A percentile compares a stretch with the other conserved stretches of the same genome.
These are phyloP conservation scores for Stenchaetothrips biformis DNA, from an alignment of 2,888 invertebrate genomes.

Conservation along the genomic window DNA sequence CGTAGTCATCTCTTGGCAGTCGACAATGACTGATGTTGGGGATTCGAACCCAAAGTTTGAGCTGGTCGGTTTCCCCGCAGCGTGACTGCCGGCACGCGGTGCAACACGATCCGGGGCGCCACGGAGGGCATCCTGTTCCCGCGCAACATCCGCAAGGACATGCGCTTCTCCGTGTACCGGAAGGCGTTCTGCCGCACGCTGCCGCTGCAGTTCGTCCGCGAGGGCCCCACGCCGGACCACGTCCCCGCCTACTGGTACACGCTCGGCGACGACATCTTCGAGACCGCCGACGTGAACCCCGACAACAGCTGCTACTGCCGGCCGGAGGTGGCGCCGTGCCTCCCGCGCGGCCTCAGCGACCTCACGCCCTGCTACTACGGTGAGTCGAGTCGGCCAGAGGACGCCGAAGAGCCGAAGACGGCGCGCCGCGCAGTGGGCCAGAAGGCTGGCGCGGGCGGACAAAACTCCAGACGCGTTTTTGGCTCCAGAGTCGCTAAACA, in stretches of 20 bases:
- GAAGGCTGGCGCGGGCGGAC: no score
- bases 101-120: constrained; percentile 62
- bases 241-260: constrained; percentile 57
- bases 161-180: constrained; percentile 59
- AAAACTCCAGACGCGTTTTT: no score
- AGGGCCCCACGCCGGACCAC: constrained; percentile 47
- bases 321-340: constrained; percentile 48
- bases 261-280: constrained; percentile 57
- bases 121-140: constrained; percentile 73
- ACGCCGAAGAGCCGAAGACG: no score
- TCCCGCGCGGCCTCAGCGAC: constrained; percentile 61
- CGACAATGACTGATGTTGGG: not conserved
- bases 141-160: constrained; percentile 52
- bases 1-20: not conserved
- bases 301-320: constrained; percentile 62
- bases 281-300: constrained; percentile 51
- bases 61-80: not conserved
- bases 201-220: constrained; percentile 50
- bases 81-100: constrained; percentile 48
- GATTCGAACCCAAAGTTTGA: not conserved
- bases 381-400: constrained; percentile 45
- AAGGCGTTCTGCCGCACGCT: constrained; percentile 71
- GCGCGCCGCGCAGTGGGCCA: no score
- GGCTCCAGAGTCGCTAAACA: no score
- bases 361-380: constrained; percentile 67